Percentiles rank a stretch among this genome's conserved stretches.
These are phyloP conservation scores for Corythornis cristatus DNA, from an alignment of 2,113 vertebrate genomes.

Conservation along the genomic window DNA sequence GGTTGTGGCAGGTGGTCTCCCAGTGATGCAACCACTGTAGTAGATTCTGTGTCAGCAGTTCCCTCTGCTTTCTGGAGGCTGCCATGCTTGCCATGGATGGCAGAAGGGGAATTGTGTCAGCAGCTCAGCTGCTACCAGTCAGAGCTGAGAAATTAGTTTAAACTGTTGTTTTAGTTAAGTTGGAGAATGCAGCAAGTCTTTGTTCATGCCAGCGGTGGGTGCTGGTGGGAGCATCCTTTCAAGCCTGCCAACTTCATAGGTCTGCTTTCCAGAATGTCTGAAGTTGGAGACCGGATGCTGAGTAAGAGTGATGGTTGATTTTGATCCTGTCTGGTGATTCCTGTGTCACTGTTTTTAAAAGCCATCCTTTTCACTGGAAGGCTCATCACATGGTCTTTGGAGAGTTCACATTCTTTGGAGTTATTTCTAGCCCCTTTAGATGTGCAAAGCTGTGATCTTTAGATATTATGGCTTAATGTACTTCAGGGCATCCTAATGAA, in stretches of 20 bases:
- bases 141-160: background rate
- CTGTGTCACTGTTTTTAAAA: background rate
- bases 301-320: background rate
- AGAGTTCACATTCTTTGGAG: background rate
- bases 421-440: conserved; percentile 18
- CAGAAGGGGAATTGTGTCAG: background rate
- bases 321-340: background rate
- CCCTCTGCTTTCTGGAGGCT: background rate
- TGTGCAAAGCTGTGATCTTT: background rate
- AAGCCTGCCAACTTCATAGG: background rate
- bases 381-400: background rate
- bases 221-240: background rate
- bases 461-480: background rate
- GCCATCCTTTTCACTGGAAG: background rate
- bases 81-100: rapidly evolving
- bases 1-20: background rate
- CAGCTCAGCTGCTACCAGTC: background rate
- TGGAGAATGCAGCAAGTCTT: background rate
- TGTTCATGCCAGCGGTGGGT: background rate
- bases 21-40: background rate
- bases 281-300: background rate
- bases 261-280: background rate
- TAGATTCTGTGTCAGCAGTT: background rate
- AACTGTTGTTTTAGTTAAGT: conserved; percentile 13
- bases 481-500: conserved; percentile 19